Base-by-base conservation (phyloP, 2,113 vertebrate genomes). In the Centropristis striata region DNA sequence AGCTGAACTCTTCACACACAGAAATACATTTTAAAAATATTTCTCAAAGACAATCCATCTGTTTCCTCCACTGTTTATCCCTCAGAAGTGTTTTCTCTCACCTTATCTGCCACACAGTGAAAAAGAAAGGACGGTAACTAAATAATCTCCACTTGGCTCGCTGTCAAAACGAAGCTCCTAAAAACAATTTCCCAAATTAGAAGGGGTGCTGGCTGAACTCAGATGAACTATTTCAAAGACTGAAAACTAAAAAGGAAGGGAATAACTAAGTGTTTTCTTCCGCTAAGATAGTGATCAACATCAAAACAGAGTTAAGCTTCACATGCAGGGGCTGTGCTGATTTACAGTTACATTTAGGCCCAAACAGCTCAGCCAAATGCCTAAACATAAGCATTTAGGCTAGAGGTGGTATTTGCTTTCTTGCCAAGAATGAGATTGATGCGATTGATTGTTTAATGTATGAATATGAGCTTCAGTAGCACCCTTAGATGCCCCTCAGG, bases 131-230 rank as follows among this genome's bases (percentile, higher is more conserved):
- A 54, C 0, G 23, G 16, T 37, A 46, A 70, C 54, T n/a, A 16
- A 85, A 50, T 32, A 12, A 65, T 74, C 39, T 61, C 11, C 2
- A 57, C 25, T 44, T 82, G 81, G 66, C 54, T 1, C 25, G 3
- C 51, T 11, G 55, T 59, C 59, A 75, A 47, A 68, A 54, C 9
- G 4, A 66, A 65, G 60, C 59, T 78, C 57, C 71, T 67, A 73
- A 82, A 78, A 86, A 80, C 49, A 7, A 61, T 86, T 80, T 80
- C 75, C 76, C 28, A 73, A 84, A 89, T 83, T 84, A 83, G 69
- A 82, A 20, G 28, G 47, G 50, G 76, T 39, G 47, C n/a, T 74
- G 71, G 77, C 73, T 82, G 61, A 88, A 84, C 65, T 47, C 66
- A 69, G 15, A 23, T 25, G 47, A 72, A 68, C 63, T 54, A 12